phyloP scores from a whole-genome alignment of 2,113 vertebrate species.

The Ochotona princeps region DNA sequence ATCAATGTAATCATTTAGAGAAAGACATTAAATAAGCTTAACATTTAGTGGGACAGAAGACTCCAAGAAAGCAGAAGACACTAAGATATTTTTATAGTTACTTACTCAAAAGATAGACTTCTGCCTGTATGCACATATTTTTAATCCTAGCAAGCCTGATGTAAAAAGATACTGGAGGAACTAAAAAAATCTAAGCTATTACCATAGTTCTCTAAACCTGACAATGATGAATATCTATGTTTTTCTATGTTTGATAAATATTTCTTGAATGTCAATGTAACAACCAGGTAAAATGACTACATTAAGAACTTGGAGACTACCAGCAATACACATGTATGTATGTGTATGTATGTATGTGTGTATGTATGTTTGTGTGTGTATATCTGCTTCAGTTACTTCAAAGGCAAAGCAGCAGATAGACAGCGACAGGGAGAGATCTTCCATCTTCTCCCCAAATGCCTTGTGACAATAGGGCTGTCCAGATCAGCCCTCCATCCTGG shows the following conservation, averaged over 20 bases:
- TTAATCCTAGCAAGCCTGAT: not conserved
- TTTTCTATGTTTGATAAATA: not conserved
- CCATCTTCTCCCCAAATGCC: no score
- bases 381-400: no score
- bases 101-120: slow-evolving; percentile 41
- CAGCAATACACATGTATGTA: not conserved
- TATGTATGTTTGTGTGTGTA: no score
- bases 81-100: not conserved
- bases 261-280: not conserved
- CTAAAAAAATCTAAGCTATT: not conserved
- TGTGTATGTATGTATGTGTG: no score
- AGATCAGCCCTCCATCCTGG: no score
- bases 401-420: no score
- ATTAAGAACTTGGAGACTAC: not conserved
- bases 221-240: not conserved
- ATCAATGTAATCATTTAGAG: not conserved
- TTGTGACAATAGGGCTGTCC: no score
- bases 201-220: not conserved
- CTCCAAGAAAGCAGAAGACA: not conserved
- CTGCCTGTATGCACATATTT: not conserved
- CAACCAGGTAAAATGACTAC: not conserved
- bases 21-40: slow-evolving; percentile 1
- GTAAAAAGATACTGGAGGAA: not conserved
- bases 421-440: no score
- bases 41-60: not conserved